These are phyloP conservation scores for Tipula confusa DNA, from an alignment of 2,888 invertebrate species.

Conservation along the genomic window DNA sequence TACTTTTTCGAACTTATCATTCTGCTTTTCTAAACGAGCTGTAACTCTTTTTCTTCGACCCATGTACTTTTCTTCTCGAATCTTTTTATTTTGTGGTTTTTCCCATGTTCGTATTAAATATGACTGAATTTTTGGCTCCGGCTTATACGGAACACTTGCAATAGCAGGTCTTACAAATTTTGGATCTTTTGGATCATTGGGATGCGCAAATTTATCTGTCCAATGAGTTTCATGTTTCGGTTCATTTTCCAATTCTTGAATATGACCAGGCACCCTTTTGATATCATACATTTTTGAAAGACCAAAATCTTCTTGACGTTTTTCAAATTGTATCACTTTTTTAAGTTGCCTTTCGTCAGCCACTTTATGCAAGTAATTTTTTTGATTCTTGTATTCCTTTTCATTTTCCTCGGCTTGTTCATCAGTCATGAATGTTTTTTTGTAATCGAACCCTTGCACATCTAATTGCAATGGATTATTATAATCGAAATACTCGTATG, in stretches of 20 bases:
- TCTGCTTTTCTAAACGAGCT: neutral
- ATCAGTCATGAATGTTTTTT: slow-evolving; percentile 44
- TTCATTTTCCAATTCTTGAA: slow-evolving; percentile 33
- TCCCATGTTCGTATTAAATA: slow-evolving; percentile 41
- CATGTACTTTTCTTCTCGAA: neutral
- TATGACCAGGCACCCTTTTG: slow-evolving; percentile 38
- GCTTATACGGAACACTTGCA: neutral
- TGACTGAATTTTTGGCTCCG: slow-evolving; percentile 34
- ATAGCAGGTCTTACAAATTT: neutral
- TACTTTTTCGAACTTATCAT: neutral
- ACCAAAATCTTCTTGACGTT: slow-evolving; percentile 41
- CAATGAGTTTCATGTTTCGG: slow-evolving; percentile 34
- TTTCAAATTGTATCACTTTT: slow-evolving; percentile 39
- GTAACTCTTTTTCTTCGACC: neutral
- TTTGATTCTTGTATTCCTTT: slow-evolving; percentile 42
- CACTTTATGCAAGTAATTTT: slow-evolving; percentile 43
- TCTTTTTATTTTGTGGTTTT: slow-evolving; percentile 37
- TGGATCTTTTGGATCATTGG: neutral
- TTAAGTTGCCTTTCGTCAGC: slow-evolving; percentile 39
- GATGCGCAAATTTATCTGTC: slow-evolving; percentile 29
- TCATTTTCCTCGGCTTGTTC: slow-evolving; percentile 45
- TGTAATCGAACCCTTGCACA: slow-evolving; percentile 47
- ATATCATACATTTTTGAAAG: neutral
- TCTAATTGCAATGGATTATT: slow-evolving; percentile 46
- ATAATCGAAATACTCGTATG: slow-evolving; percentile 41